Evolutionary conservation across 2,797 vertebrate genomes (phyloP).

Genomic region (Telmatherina bonti): DNA sequence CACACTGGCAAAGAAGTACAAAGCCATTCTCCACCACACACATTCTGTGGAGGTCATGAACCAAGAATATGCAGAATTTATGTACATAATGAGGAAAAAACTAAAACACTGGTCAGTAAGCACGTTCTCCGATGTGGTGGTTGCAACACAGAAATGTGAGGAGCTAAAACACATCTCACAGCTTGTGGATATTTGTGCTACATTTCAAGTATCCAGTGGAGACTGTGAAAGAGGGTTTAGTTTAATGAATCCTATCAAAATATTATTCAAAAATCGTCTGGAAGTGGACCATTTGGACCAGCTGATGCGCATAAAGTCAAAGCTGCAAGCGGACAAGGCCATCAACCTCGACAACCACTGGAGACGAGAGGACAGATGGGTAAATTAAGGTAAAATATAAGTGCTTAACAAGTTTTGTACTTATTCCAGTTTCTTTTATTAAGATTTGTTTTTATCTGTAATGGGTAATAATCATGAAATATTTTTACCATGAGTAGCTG

Average conservation of each 20-base stretch:
- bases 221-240: slow-evolving; percentile 19
- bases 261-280: slow-evolving; percentile 1
- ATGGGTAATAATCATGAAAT: slow-evolving; percentile 32
- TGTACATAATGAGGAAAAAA: slow-evolving; percentile 50
- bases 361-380: slow-evolving; percentile 19
- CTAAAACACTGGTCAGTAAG: slow-evolving; percentile 36
- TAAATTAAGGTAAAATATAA: slow-evolving; percentile 33
- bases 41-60: too few species aligned
- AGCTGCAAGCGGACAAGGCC: background rate
- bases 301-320: slow-evolving; percentile 5
- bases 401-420: slow-evolving; percentile 19
- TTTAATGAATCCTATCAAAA: background rate
- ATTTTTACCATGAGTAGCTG: slow-evolving; percentile 11
- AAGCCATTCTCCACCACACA: too few species aligned
- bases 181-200: slow-evolving; percentile 18
- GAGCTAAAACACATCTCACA: slow-evolving; percentile 49
- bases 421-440: slow-evolving; percentile 15
- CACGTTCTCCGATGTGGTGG: slow-evolving; percentile 52
- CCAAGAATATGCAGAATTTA: too few species aligned
- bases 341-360: slow-evolving; percentile 29
- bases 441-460: slow-evolving; percentile 8
- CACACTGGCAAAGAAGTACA: too few species aligned
- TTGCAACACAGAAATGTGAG: slow-evolving; percentile 40
- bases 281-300: slow-evolving; percentile 6
- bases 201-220: slow-evolving; percentile 23